Conservation (phyloP, 2,113 vertebrate species). For the Megalops atlanticus region DNA sequence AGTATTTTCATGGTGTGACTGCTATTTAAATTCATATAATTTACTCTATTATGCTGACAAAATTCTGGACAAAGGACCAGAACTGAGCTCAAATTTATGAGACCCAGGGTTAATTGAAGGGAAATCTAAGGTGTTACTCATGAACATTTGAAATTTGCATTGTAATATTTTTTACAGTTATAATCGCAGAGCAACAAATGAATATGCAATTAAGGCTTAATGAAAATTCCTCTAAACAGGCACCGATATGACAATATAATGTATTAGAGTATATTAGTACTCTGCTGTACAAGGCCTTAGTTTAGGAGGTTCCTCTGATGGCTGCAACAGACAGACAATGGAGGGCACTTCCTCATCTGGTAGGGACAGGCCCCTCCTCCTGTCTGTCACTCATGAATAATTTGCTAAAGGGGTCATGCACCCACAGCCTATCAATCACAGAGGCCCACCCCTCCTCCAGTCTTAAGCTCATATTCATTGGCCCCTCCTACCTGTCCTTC, state of each 20-base stretch:
- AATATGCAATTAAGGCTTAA: no score
- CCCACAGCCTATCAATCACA: constrained; percentile 31
- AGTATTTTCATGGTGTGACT: neutral
- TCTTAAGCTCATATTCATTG: neutral
- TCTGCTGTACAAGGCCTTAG: neutral
- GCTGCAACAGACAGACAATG: neutral
- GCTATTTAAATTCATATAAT: neutral
- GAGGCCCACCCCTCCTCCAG: constrained; percentile 3
- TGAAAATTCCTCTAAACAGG: neutral
- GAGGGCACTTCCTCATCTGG: constrained; percentile 46
- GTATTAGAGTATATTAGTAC: neutral
- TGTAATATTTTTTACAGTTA: no score
- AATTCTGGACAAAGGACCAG: neutral
- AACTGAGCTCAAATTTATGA: no score
- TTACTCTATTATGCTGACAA: neutral
- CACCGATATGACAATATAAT: neutral
- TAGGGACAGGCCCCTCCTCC: constrained; percentile 25
- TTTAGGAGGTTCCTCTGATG: neutral
- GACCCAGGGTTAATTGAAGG: neutral
- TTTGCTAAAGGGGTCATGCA: constrained; percentile 22
- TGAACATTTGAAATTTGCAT: no score
- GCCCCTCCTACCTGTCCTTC: constrained; percentile 15
- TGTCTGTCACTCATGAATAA: constrained; percentile 35
- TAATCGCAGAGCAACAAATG: no score
- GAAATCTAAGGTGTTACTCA: no score